Base-by-base conservation (phyloP, 1,140 invertebrate genomes). In the Sminthurinus signatus region DNA sequence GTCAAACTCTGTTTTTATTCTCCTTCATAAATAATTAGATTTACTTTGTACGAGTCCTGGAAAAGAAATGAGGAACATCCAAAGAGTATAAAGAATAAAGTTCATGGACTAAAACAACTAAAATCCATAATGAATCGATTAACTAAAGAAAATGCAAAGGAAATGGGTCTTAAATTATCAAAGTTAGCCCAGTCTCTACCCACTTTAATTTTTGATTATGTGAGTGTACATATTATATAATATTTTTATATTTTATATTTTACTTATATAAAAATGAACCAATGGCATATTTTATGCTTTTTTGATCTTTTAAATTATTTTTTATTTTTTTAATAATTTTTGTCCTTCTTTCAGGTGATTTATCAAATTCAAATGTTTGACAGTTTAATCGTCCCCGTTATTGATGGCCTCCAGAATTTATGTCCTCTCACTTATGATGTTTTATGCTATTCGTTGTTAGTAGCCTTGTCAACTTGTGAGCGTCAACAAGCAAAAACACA, bases 71-170 rank as follows among this genome's bases (percentile, higher is more conserved):
- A 83, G 32, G 78, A 86, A 39, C 90, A 96, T 77, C 87, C 94
- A 0, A 82, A 86, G 31, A 76, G 98, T 19, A 82, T 96, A 64
- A 81, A 86, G 39, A 87, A 88, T 42, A 83, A 87, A 55, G 93
- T 89, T 0, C 87, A 93, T 73, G 85, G 88, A 0, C 82, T 94
- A 62, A 93, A 96, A 72, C 88, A 90, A 73, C 90, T 96, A 5
- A 96, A 96, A 74, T 93, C 92, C 65, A 88, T 97, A 8, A 96
- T 99, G 90, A 98, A 98, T 79, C 82, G 96, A 52, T 88, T 99
- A 1, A 95, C 91, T 72, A 99, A 98, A 76, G 97, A 99, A 78
- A 99, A 95, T 73, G 92, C 98, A 1, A 99, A 98, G 77, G 93
- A 89, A 0, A 88, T 95, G 58, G 96, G 97, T 8, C 79, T 97